Evolutionary conservation across 2,888 invertebrate species (phyloP), one percentile per base, ranked within the genome.

Genomic region (Nemoura dubitans): DNA sequence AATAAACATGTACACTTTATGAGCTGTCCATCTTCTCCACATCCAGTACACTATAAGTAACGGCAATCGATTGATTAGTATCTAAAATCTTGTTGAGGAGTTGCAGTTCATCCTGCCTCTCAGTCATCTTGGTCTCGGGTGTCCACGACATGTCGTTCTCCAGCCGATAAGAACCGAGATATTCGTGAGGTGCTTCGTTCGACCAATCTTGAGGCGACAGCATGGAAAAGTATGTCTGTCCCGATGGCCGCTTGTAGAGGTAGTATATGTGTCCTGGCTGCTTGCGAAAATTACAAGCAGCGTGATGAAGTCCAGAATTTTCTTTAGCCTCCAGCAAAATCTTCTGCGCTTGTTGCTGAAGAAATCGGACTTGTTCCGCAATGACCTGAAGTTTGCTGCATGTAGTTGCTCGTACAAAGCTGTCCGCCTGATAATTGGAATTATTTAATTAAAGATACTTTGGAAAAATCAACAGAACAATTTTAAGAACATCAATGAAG

Each of bases 151-250:
- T 93, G 90, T 96, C 96, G 78, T 92, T 91, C 90, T 96, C 95
- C 85, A 96, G 91, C 89, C 94, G 92, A 90, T 93, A 96, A 28
- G 95, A 94, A 16, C 95, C 96, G 82, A 95, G 90, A 90, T 93
- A 95, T 83, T 91, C 91, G 89, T 96, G 95, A 5, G 94, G 93
- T 87, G 93, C 89, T 16, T 90, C 89, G 29, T 89, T 80, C 82
- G 94, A 94, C 96, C 96, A 97, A 91, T 96, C 96, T 94, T 95
- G 91, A 42, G 96, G 96, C 84, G 95, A 95, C 29, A 96, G 90
- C 93, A 96, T 94, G 82, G 96, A 95, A 89, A 96, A 95, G 91
- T 96, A 96, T 88, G 92, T 92, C 90, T 95, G 94, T 6, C 95
- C 95, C 1, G 94, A 93, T 82, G 92, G 90, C 89, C 94, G 92